phyloP scores from a whole-genome alignment of 2,797 vertebrate species.

The Podarcis lilfordi region DNA sequence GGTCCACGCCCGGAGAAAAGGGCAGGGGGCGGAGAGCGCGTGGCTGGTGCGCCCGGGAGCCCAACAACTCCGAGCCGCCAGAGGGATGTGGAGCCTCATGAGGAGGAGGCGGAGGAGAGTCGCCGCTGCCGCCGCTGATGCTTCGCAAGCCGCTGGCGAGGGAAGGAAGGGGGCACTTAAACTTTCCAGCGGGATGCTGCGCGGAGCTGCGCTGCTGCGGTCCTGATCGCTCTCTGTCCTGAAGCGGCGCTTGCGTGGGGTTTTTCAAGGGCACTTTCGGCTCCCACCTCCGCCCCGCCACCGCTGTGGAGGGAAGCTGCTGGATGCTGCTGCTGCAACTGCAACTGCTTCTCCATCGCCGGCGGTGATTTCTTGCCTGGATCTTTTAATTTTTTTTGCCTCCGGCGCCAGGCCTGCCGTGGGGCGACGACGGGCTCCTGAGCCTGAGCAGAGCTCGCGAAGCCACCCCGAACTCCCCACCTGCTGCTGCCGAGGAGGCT shows the following conservation, averaged over 20 bases:
- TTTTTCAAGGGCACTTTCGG: constrained; percentile 18
- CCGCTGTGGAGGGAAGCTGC: constrained; percentile 1
- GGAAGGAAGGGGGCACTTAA: neutral
- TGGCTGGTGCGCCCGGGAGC: neutral
- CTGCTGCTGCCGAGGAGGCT: neutral
- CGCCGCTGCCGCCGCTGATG: neutral
- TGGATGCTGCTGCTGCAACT: constrained; percentile 49
- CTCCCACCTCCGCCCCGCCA: too few relatives aligned
- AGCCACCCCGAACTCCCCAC: neutral
- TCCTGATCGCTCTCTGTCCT: neutral
- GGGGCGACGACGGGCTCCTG: constrained; percentile 63
- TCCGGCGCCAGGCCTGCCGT: neutral
- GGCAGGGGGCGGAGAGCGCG: neutral
- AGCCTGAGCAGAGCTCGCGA: constrained; percentile 9
- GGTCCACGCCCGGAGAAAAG: neutral
- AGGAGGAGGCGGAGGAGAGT: neutral
- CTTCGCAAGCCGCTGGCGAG: neutral
- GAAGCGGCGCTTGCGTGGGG: neutral
- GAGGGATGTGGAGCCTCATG: neutral
- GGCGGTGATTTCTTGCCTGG: constrained; percentile 6
- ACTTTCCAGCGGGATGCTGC: constrained; percentile 24
- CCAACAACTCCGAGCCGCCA: neutral
- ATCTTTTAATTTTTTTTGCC: neutral
- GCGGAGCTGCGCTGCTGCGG: neutral
- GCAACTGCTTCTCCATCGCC: constrained; percentile 36